phyloP scores from a whole-genome alignment of 2,797 vertebrate species.

The Takifugu ocellatus region DNA sequence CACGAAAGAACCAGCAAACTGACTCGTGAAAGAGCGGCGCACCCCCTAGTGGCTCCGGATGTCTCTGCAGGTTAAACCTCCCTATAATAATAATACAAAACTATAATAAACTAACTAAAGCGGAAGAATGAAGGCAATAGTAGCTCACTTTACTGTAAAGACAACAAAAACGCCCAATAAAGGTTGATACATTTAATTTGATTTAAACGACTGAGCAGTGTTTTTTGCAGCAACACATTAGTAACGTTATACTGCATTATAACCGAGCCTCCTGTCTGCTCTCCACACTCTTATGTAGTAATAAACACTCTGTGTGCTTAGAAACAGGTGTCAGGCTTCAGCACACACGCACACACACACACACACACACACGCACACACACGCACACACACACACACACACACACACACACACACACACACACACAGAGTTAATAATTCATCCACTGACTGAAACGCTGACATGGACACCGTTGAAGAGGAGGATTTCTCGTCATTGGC shows the following conservation, averaged over 20 bases:
- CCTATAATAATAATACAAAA: not conserved
- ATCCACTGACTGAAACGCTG: constrained; percentile 58
- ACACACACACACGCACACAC: constrained; percentile 20
- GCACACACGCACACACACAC: constrained; percentile 28
- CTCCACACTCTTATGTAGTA: constrained; percentile 46
- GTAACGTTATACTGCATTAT: constrained; percentile 6
- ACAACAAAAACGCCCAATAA: too few species aligned
- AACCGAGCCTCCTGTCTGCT: constrained; percentile 25
- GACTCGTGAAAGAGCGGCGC: not conserved
- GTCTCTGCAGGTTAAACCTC: constrained; percentile 8
- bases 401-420: constrained; percentile 19
- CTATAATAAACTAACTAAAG: too few species aligned
- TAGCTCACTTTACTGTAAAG: too few species aligned
- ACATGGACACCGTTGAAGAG: constrained; percentile 58
- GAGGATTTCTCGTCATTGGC: not conserved
- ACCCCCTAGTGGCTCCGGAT: constrained; percentile 45
- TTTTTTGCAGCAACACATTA: too few species aligned
- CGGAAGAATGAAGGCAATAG: too few species aligned
- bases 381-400: constrained; percentile 22
- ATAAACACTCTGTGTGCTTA: constrained; percentile 63
- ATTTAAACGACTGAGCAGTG: too few species aligned
- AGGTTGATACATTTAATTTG: too few species aligned
- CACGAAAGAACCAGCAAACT: too few species aligned
- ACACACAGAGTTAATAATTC: constrained; percentile 66
- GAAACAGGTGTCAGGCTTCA: constrained; percentile 73